These are phyloP conservation scores for Ecliptopera silaceata DNA, from an alignment of 2,888 invertebrate genomes.

Conservation along the genomic window DNA sequence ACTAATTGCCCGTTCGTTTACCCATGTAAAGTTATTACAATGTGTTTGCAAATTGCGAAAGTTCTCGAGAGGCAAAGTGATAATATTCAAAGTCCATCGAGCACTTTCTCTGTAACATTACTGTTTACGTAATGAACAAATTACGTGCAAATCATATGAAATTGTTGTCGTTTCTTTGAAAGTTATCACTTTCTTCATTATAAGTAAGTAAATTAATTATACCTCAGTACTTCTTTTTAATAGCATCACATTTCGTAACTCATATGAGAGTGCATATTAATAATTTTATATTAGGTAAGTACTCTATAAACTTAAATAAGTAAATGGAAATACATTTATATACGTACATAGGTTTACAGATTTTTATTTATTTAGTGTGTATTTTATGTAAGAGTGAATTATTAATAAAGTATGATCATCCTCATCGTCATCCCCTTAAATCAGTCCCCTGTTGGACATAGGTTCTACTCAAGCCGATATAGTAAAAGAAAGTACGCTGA, in stretches of 20 bases:
- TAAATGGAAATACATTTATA: no score
- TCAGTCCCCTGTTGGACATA: no score
- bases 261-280: neutral
- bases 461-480: no score
- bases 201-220: neutral
- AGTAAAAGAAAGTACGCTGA: no score
- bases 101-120: slow-evolving; percentile 42
- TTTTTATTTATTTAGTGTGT: no score
- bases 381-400: no score
- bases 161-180: slow-evolving; percentile 17
- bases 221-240: neutral
- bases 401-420: no score
- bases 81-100: slow-evolving; percentile 46
- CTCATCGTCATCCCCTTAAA: no score
- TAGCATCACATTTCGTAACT: neutral
- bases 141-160: slow-evolving; percentile 25
- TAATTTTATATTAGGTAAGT: no score
- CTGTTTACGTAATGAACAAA: slow-evolving; percentile 35
- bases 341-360: no score
- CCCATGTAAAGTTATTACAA: slow-evolving; percentile 20
- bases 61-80: slow-evolving; percentile 37
- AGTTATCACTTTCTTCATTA: slow-evolving; percentile 8
- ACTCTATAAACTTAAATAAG: no score
- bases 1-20: slow-evolving; percentile 12
- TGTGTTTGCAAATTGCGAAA: slow-evolving; percentile 30